phyloP scores from a whole-genome alignment of 2,113 vertebrate genomes.

The Urocolius indicus region DNA sequence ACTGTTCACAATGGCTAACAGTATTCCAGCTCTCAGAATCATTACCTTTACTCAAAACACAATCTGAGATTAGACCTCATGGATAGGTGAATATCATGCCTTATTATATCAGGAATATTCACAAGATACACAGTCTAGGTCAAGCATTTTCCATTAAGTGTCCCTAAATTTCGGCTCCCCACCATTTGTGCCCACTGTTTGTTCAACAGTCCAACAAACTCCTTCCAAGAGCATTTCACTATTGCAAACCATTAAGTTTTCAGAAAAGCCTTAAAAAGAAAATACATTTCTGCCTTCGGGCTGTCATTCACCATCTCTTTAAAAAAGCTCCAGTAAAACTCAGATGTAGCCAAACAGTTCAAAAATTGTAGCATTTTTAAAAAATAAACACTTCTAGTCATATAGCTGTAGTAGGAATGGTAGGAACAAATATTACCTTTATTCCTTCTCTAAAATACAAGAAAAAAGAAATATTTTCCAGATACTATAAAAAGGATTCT shows the following conservation, averaged over 20 bases:
- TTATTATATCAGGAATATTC: slow-evolving; percentile 8
- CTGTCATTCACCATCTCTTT: not conserved
- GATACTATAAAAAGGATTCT: not conserved
- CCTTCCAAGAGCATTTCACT: slow-evolving; percentile 58
- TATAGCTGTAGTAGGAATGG: not conserved
- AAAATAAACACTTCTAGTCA: not conserved
- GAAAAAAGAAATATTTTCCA: not conserved
- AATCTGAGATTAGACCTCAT: slow-evolving; percentile 56
- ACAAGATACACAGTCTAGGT: not conserved
- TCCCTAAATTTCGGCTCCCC: slow-evolving; percentile 54
- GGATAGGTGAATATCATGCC: slow-evolving; percentile 34
- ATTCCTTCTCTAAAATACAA: not conserved
- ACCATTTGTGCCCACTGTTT: slow-evolving; percentile 39
- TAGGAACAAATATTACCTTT: not conserved
- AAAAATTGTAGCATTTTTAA: not conserved
- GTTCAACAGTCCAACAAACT: slow-evolving; percentile 50
- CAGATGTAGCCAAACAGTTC: not conserved
- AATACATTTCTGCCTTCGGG: not conserved
- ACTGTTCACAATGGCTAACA: slow-evolving; percentile 22
- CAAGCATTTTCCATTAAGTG: slow-evolving; percentile 12
- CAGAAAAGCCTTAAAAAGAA: slow-evolving; percentile 11
- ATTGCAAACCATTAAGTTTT: not conserved
- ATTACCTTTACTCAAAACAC: slow-evolving; percentile 59
- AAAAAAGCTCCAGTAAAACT: not conserved
- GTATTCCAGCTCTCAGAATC: slow-evolving; percentile 62